Evolutionary conservation across 2,113 vertebrate genomes (phyloP).

Genomic region (Mustelus asterias): DNA sequence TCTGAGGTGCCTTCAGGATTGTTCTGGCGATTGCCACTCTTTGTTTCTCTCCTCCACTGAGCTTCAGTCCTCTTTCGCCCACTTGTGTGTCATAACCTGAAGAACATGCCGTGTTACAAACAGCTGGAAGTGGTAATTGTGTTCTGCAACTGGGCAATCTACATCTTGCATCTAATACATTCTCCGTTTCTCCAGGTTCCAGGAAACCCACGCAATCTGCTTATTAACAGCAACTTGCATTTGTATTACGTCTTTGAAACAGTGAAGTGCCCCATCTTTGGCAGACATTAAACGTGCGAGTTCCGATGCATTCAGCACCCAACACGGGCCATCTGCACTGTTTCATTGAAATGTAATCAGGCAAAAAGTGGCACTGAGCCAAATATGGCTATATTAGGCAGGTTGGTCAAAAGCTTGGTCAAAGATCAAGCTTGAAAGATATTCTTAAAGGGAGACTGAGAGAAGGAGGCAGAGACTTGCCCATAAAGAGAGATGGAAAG

Average conservation of each 20-base stretch:
- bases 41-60: slow-evolving; percentile 95
- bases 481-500: too few relatives aligned
- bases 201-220: background rate
- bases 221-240: background rate
- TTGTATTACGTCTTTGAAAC: background rate
- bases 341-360: background rate
- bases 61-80: slow-evolving; percentile 87
- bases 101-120: slow-evolving; percentile 1
- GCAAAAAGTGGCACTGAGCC: background rate
- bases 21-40: slow-evolving; percentile 89
- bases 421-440: too few relatives aligned
- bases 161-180: background rate
- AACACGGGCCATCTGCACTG: too few relatives aligned
- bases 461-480: background rate
- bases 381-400: background rate
- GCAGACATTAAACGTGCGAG: too few relatives aligned
- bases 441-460: background rate
- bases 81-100: slow-evolving; percentile 87
- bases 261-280: background rate
- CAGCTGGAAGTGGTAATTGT: too few relatives aligned
- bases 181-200: background rate
- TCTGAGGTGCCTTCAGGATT: slow-evolving; percentile 83
- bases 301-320: too few relatives aligned
- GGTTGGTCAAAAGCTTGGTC: too few relatives aligned
- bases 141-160: background rate